Evolutionary conservation across 2,113 vertebrate species (phyloP), one percentile per base, ranked within the genome.

Genomic region (Panthera uncia): DNA sequence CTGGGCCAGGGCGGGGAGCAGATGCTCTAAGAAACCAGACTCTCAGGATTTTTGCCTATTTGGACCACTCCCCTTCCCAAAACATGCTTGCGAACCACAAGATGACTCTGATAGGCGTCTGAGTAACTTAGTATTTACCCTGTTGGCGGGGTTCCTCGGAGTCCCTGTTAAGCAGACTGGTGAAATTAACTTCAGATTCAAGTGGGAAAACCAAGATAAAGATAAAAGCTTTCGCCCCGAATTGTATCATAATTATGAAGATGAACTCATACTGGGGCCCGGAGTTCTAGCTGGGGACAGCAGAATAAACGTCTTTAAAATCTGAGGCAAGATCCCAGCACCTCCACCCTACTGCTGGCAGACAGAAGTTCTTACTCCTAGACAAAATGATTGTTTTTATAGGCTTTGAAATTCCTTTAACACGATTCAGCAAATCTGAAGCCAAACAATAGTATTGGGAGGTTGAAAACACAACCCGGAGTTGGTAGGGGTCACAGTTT

Each of bases 401-500:
- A 94, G 57, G 80, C 80, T 96, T 85, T 95, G 55, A 94, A 96
- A 97, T 96, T 97, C 92, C 80, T 96, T 87, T 55, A 76, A 84
- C 73, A 76, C 50, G 65, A 93, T 81, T 97, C 97, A 97, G 97
- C 90, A 96, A 80, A 87, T 85, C 7, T 92, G 94, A 84, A 95
- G 94, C 91, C 94, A 98, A 91, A 92, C 8, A 79, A 96, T 38
- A 95, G 50, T 68, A 82, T 83, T 33, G 93, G 79, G 80, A 96
- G 89, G 74, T 10, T 65, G 80, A 65, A 57, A 80, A 74, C 33
- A 87, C 9, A 68, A 69, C 61, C 50, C 73, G 38, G 92, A 55
- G 88, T 45, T 94, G 50, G 74, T 41, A 66, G 61, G 69, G 33
- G 36, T 88, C 78, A 73, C 2, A n/a, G 41, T 45, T 93, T n/a